Evolutionary conservation across 2,113 vertebrate species (phyloP).

Genomic region (Lagopus leucura): DNA sequence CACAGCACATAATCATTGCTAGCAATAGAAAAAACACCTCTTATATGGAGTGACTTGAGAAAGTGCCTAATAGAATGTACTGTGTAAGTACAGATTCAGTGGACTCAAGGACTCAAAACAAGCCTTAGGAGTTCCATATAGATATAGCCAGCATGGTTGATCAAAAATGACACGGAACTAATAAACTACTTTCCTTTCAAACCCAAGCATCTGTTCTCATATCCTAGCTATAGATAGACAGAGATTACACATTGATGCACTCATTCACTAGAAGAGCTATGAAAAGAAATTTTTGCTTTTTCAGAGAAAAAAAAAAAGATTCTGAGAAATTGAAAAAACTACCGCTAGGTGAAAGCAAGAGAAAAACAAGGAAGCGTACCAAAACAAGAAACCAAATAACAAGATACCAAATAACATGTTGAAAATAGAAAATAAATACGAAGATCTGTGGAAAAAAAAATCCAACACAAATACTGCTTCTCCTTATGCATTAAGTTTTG

Average conservation of each 20-base stretch:
- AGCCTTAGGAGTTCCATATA: not conserved
- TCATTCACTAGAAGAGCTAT: not conserved
- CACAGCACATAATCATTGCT: not conserved
- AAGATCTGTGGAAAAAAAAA: not conserved
- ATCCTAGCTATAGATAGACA: not conserved
- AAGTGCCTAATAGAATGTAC: accelerated
- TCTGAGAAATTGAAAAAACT: not conserved
- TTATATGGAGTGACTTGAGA: not conserved
- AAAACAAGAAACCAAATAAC: too few relatives aligned
- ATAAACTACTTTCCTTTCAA: slow-evolving; percentile 25
- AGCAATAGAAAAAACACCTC: not conserved
- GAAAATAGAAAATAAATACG: not conserved
- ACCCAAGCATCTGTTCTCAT: not conserved
- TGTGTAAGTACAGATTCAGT: not conserved
- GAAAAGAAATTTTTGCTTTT: not conserved
- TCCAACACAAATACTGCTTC: not conserved
- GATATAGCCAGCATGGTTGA: not conserved
- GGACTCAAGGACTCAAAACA: not conserved
- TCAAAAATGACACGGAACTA: not conserved
- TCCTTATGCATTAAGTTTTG: not conserved
- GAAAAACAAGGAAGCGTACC: not conserved
- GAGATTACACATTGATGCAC: not conserved
- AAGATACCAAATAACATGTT: not conserved
- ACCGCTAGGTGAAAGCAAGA: not conserved
- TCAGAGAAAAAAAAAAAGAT: not conserved